phyloP scores from a whole-genome alignment of 2,888 invertebrate species.

The Callosobruchus maculatus region DNA sequence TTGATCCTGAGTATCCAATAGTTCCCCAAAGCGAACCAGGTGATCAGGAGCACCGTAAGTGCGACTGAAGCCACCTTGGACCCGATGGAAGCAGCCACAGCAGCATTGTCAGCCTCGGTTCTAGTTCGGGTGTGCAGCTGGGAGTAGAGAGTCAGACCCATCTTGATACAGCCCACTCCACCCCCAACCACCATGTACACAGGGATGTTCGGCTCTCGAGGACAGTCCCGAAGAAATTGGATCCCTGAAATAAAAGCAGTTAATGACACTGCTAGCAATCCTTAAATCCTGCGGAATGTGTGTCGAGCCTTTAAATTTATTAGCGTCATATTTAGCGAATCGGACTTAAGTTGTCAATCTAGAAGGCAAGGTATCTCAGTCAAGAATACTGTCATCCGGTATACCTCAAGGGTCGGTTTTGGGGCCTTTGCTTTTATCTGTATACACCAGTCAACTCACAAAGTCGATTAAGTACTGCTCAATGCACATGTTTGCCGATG shows the following conservation, averaged over 20 bases:
- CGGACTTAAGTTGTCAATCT: no score
- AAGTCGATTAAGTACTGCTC: no score
- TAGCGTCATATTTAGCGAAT: no score
- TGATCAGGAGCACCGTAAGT: constrained; percentile 66
- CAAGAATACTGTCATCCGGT: no score
- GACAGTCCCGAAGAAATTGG: constrained; percentile 76
- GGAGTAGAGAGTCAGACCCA: constrained; percentile 63
- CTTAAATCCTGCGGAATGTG: no score
- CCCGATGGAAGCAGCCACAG: constrained; percentile 54
- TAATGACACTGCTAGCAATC: no score
- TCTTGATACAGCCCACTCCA: constrained; percentile 66
- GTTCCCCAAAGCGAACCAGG: constrained; percentile 77
- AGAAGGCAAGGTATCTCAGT: no score
- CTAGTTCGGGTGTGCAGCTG: constrained; percentile 60
- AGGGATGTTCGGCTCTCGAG: constrained; percentile 71
- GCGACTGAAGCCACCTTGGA: constrained; percentile 61
- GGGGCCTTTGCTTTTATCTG: no score
- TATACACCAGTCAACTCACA: no score
- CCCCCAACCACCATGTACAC: constrained; percentile 85
- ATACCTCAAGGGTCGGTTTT: no score
- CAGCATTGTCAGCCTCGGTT: constrained; percentile 31
- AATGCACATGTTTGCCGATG: no score
- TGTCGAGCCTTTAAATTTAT: no score
- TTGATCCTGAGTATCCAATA: constrained; percentile 74
- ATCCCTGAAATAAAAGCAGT: constrained; percentile 61